Percentiles rank a stretch among this genome's conserved stretches.
Conservation (phyloP, 2,888 invertebrate species). For the Noctua janthina region DNA sequence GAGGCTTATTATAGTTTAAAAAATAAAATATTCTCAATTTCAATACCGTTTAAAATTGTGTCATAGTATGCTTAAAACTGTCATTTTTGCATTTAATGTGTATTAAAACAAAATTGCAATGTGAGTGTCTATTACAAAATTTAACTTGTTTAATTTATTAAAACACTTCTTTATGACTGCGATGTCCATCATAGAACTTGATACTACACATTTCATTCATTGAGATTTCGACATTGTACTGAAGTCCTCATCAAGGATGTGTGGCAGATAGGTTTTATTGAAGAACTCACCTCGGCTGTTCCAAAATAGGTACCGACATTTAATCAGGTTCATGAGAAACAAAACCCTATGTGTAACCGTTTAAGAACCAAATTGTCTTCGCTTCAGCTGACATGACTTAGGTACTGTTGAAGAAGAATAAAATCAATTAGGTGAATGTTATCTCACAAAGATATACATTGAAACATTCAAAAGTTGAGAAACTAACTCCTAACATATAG, state of each 20-base stretch:
- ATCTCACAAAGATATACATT: conserved; percentile 30
- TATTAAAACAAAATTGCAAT: conserved; percentile 45
- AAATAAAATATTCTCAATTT: conserved; percentile 35
- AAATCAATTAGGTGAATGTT: conserved; percentile 18
- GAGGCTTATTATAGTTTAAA: not conserved
- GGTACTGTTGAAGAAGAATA: not conserved
- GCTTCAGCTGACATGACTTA: not conserved
- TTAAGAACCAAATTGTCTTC: conserved; percentile 3
- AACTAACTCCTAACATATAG: conserved; percentile 60
- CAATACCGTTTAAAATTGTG: conserved; percentile 49
- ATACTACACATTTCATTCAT: conserved; percentile 14
- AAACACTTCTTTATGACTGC: conserved; percentile 18
- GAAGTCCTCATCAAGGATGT: not conserved
- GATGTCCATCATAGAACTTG: conserved; percentile 19
- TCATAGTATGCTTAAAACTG: conserved; percentile 38
- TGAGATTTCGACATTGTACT: conserved; percentile 19
- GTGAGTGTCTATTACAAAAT: conserved; percentile 33
- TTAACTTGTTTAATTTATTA: conserved; percentile 1
- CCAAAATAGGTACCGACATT: not conserved
- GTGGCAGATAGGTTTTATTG: conserved; percentile 5
- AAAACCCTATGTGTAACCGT: not conserved
- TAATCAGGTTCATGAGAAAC: not conserved
- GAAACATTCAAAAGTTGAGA: conserved; percentile 56
- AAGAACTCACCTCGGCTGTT: conserved; percentile 24
- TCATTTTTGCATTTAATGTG: conserved; percentile 42